Conservation (phyloP, 2,888 invertebrate genomes). For the Plebejus anna region DNA sequence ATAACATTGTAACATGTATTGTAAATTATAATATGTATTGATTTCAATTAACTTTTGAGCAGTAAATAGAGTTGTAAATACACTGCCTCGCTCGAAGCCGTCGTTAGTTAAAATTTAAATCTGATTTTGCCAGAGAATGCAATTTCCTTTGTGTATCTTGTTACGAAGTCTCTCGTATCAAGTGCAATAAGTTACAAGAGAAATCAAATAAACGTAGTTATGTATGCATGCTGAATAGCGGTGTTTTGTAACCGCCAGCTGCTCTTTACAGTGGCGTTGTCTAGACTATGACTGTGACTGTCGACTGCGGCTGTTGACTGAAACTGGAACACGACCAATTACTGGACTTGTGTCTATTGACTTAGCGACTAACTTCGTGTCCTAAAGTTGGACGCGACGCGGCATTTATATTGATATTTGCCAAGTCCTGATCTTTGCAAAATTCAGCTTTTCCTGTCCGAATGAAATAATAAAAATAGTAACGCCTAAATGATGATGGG, state of each 20-base stretch:
- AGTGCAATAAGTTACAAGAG: not conserved
- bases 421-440: too few relatives aligned
- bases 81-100: not conserved
- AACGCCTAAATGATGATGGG: too few relatives aligned
- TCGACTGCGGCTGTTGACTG: not conserved
- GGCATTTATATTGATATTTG: too few relatives aligned
- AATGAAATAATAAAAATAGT: too few relatives aligned
- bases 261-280: not conserved
- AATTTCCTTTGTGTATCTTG: not conserved
- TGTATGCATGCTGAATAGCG: not conserved
- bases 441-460: too few relatives aligned
- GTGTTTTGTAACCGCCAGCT: not conserved
- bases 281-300: not conserved
- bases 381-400: not conserved
- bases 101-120: slow-evolving; percentile 7
- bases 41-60: not conserved
- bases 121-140: slow-evolving; percentile 12
- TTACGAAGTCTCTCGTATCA: not conserved
- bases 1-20: not conserved
- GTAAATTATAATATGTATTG: not conserved
- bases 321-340: not conserved
- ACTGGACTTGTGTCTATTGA: not conserved
- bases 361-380: not conserved
- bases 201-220: slow-evolving; percentile 23
- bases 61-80: not conserved